Conservation (phyloP, 2,797 vertebrate species). For the Oophaga sylvatica region DNA sequence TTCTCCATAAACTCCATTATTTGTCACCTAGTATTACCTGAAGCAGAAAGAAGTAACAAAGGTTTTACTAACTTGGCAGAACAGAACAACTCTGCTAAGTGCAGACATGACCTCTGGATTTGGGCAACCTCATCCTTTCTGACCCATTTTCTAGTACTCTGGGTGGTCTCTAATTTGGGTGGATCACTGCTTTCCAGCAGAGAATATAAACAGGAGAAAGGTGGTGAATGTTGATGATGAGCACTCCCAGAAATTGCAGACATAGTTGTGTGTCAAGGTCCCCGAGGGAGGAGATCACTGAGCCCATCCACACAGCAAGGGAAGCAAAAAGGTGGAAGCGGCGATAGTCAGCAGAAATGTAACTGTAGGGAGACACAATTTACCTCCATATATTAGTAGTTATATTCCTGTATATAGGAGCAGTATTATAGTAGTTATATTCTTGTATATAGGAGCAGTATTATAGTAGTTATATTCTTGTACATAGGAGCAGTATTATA, state of each 20-base stretch:
- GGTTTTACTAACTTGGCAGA: neutral
- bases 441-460: no score
- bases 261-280: neutral
- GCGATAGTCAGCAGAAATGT: neutral
- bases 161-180: neutral
- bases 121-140: neutral
- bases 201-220: neutral
- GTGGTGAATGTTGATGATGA: neutral
- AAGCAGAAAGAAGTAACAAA: no score
- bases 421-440: neutral
- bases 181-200: neutral
- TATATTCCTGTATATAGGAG: neutral
- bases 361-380: no score
- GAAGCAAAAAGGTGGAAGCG: neutral
- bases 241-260: neutral
- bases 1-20: no score
- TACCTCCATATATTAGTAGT: no score
- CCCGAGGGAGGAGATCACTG: neutral
- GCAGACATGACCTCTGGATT: neutral
- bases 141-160: neutral
- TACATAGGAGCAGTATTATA: no score
- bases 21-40: no score
- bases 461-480: no score
- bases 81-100: neutral
- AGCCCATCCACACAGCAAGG: neutral